A percentile compares a stretch with the other conserved stretches of the same genome.
Evolutionary conservation across 2,888 invertebrate species (phyloP).

Genomic region (Oxycera nigricornis): DNA sequence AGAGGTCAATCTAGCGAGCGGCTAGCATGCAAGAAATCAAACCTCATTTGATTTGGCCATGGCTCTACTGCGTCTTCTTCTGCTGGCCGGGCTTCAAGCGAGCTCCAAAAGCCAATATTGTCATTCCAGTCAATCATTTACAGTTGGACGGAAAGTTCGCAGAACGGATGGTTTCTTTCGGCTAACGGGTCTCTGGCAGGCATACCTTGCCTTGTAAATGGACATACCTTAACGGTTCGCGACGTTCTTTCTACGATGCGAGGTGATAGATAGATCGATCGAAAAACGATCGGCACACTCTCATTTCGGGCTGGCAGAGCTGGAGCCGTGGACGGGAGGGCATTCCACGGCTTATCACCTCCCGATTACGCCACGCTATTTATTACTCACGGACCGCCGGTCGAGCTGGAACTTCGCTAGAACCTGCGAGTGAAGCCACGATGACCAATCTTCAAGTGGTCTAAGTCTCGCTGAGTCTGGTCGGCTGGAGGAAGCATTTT

Average conservation of each 20-base stretch:
- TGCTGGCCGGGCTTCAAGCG: background rate
- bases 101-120: background rate
- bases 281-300: slow-evolving; percentile 12
- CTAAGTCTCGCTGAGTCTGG: too few relatives aligned
- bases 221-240: slow-evolving; percentile 19
- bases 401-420: background rate
- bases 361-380: slow-evolving; percentile 14
- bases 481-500: background rate
- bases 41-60: background rate
- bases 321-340: background rate
- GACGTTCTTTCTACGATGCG: background rate
- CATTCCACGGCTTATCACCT: slow-evolving; percentile 2
- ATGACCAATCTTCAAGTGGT: too few relatives aligned
- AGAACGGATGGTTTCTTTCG: background rate
- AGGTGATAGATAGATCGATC: background rate
- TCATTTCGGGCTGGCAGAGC: background rate
- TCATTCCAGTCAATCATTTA: background rate
- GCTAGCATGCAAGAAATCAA: background rate
- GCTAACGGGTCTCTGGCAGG: slow-evolving; percentile 15
- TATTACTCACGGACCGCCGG: slow-evolving; percentile 18
- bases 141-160: background rate
- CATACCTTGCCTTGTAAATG: slow-evolving; percentile 1
- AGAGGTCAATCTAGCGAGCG: slow-evolving; percentile 26
- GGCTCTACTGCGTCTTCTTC: background rate
- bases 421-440: background rate